Percentiles rank a stretch among this genome's conserved stretches.
Evolutionary conservation across 2,113 vertebrate genomes (phyloP).

Genomic region (Orientallactaga bullata): DNA sequence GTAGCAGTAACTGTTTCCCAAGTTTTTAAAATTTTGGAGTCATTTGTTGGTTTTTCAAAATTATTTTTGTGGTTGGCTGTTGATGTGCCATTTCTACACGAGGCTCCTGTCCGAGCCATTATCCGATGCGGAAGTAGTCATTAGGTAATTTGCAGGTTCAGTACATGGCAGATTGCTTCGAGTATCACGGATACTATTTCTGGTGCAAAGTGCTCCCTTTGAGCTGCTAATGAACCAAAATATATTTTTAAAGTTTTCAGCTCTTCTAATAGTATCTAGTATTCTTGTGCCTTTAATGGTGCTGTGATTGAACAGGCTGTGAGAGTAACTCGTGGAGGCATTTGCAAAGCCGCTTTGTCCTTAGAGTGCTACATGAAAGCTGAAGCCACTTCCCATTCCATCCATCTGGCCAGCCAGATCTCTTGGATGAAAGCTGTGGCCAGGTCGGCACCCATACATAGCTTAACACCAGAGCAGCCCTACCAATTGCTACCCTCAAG

Average conservation of each 20-base stretch:
- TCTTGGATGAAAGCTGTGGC: not conserved
- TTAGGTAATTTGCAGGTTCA: not conserved
- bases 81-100: not conserved
- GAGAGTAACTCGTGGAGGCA: not conserved
- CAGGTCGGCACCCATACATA: too few relatives aligned
- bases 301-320: not conserved
- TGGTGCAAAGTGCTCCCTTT: not conserved
- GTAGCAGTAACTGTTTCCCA: slow-evolving; percentile 7
- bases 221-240: slow-evolving; percentile 32
- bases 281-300: not conserved
- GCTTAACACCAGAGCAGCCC: not conserved
- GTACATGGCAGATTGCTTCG: not conserved
- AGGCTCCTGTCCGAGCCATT: not conserved
- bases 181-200: not conserved
- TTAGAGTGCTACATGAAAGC: not conserved
- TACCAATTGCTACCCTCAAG: too few relatives aligned
- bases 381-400: not conserved
- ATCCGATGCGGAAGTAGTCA: not conserved
- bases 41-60: not conserved
- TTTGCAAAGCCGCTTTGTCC: not conserved
- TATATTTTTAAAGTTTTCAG: not conserved
- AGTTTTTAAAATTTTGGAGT: not conserved
- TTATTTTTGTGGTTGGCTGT: not conserved
- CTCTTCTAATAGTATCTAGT: not conserved
- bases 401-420: not conserved